Base-by-base conservation (phyloP, 2,113 vertebrate species). In the Lagopus leucura region DNA sequence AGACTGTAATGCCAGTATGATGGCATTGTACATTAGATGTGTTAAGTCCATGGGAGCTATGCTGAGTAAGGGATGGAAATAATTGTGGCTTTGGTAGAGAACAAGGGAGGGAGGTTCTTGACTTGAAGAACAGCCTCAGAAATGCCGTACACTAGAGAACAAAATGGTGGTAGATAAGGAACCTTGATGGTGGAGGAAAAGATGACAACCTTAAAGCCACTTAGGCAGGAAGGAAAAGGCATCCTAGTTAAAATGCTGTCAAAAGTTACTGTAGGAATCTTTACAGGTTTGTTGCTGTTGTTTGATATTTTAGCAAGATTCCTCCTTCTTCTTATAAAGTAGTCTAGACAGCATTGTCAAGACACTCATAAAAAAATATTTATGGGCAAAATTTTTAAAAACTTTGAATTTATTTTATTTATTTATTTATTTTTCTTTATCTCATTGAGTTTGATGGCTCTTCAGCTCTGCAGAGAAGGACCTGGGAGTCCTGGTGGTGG, bases 121-220 rank as follows among this genome's bases (percentile, higher is more conserved):
- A 38, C 28, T 50, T 24, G 47, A 50, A 60, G 64, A 86, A 60
- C 9, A 14, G 16, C 7, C 52, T 73, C 24, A 32, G 71, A 69
- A 69, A 50, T 50, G 47, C 47, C 9, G 1, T 42, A 78, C n/a
- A 43, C 27, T 25, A 22, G 43, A 40, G 32, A 55, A 36, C 43
- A 38, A 43, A 66, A 7, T 1, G 4, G 21, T 27, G n/a, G 40
- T 5, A 55, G 54, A 24, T 21, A 1, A 67, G 75, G 57, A 55
- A 40, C 58, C 34, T 48, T 10, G 22, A 12, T 5, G 5, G 6
- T 38, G 34, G 21, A 76, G 17, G 27, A 40, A 34, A 61, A 30
- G 55, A 25, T 13, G 45, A 21, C 3, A 38, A 66, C 13, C 0
- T 19, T 52, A n/a, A 57, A 71, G n/a, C 30, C 0, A 0, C 0